Evolutionary conservation across 1,140 invertebrate species (phyloP).

Genomic region (Habropoda laboriosa): DNA sequence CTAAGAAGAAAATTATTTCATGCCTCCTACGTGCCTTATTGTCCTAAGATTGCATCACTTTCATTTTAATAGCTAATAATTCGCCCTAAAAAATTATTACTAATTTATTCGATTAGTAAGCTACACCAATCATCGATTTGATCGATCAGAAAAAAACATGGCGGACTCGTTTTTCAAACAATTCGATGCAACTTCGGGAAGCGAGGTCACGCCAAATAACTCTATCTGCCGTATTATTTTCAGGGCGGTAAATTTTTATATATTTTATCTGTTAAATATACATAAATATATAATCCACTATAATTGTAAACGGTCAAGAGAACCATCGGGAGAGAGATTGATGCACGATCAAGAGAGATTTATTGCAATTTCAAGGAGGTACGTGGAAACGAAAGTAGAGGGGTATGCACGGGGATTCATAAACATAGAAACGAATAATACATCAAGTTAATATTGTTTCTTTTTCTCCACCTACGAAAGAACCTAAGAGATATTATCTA

Average conservation of each 20-base stretch:
- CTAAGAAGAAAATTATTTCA: slow-evolving; percentile 1
- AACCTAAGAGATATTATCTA: slow-evolving; percentile 72
- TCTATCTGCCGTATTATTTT: slow-evolving; percentile 32
- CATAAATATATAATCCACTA: slow-evolving; percentile 75
- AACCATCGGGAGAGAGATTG: slow-evolving; percentile 59
- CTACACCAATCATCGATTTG: not conserved
- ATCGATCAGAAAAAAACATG: not conserved
- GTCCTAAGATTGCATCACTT: slow-evolving; percentile 22
- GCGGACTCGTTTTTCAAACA: not conserved
- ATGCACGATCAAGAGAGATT: slow-evolving; percentile 44
- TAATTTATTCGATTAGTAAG: not conserved
- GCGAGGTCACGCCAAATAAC: slow-evolving; percentile 30
- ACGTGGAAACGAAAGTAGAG: slow-evolving; percentile 29
- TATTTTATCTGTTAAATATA: slow-evolving; percentile 72
- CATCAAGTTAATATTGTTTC: slow-evolving; percentile 37
- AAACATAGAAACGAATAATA: slow-evolving; percentile 35
- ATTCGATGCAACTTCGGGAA: not conserved
- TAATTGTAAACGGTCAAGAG: slow-evolving; percentile 68
- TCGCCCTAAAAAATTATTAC: not conserved
- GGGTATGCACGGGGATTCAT: not conserved
- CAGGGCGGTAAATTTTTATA: slow-evolving; percentile 68
- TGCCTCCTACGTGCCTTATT: slow-evolving; percentile 10
- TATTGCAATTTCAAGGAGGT: slow-evolving; percentile 17
- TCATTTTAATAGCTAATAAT: not conserved
- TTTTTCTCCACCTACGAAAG: slow-evolving; percentile 48